Evolutionary conservation across 1,140 invertebrate species (phyloP).

Genomic region (Lerema accius): DNA sequence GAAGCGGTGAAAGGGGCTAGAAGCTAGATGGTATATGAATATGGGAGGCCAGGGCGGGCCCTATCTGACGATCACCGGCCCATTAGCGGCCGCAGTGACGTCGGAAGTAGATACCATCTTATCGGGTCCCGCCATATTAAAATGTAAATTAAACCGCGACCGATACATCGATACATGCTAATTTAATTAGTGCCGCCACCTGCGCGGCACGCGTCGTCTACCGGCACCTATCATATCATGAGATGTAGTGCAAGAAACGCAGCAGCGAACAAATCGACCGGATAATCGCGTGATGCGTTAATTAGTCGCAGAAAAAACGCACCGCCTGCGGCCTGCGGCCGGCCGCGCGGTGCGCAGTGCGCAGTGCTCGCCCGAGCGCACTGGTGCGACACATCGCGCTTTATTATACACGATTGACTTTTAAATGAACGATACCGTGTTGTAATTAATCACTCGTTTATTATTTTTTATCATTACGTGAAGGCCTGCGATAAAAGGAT

Average conservation of each 20-base stretch:
- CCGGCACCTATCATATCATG: constrained; percentile 12
- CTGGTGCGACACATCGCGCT: constrained; percentile 75
- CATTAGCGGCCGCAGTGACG: constrained; percentile 22
- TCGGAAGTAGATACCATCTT: constrained; percentile 36
- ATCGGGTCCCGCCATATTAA: constrained; percentile 36
- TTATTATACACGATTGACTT: constrained; percentile 6
- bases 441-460: constrained; percentile 2
- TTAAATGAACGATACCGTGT: too few species aligned
- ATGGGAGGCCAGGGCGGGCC: constrained; percentile 14
- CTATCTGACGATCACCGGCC: constrained; percentile 26
- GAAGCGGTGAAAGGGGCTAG: not conserved
- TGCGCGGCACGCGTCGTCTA: constrained; percentile 13
- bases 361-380: constrained; percentile 88
- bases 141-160: constrained; percentile 34
- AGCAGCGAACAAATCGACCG: constrained; percentile 32
- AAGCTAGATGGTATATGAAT: constrained; percentile 3
- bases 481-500: too few species aligned
- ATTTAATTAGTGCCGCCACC: constrained; percentile 27
- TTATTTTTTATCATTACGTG: too few species aligned
- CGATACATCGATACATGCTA: constrained; percentile 27
- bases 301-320: constrained; percentile 71
- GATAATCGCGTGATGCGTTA: constrained; percentile 38
- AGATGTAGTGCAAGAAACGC: constrained; percentile 21
- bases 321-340: constrained; percentile 87
- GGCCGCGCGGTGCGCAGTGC: constrained; percentile 78